Conservation (phyloP, 2,113 vertebrate species). For the Pterocles gutturalis region DNA sequence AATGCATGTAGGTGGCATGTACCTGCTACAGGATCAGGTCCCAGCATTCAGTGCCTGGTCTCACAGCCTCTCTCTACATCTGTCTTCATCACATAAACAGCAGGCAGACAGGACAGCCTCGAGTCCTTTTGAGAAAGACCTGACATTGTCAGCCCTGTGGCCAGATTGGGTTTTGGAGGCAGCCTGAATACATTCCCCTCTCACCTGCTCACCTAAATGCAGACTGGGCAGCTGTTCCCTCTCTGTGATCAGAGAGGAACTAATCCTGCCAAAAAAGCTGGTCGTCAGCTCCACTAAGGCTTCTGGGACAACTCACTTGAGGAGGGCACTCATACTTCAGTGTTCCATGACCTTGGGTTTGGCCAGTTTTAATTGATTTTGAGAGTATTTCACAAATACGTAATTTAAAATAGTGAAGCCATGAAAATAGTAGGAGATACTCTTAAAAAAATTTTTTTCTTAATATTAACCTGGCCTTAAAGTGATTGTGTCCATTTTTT, state of each 20-base stretch:
- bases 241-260: not conserved
- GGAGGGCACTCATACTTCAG: not conserved
- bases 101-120: not conserved
- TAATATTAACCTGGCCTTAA: not conserved
- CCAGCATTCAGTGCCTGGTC: not conserved
- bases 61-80: not conserved
- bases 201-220: constrained; percentile 21
- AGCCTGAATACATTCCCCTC: not conserved
- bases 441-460: not conserved
- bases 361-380: not conserved
- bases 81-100: constrained; percentile 6
- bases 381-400: not conserved
- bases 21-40: not conserved
- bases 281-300: constrained; percentile 1
- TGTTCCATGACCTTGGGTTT: not conserved
- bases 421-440: not conserved
- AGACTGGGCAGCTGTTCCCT: not conserved
- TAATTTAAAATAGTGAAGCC: not conserved
- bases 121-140: not conserved
- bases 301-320: not conserved
- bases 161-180: not conserved
- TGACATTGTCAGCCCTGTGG: not conserved
- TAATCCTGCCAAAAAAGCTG: constrained; percentile 32
- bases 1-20: not conserved
- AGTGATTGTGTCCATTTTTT: not conserved